Base-by-base conservation (phyloP, 2,797 vertebrate species). In the Mareca strepera region DNA sequence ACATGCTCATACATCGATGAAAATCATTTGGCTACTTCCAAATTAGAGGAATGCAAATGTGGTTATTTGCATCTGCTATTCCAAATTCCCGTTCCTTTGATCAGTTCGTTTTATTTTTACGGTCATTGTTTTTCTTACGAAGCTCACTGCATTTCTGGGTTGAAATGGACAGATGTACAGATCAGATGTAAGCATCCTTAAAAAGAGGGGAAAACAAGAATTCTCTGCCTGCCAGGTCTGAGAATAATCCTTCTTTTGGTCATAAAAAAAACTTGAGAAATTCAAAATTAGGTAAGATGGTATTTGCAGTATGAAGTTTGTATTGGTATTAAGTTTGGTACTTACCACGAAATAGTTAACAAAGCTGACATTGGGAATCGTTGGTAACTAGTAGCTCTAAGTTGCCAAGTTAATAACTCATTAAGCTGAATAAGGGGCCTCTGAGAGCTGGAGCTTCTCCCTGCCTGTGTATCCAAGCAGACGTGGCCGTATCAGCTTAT, bases 381-480 rank as follows among this genome's bases (percentile, higher is more conserved):
- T 79, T 90, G 62, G 79, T 78, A 91, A 80, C 39, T 86, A 26
- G 59, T 86, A 84, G 12, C 31, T 50, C 41, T 92, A 64, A 66
- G 48, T 50, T 87, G 60, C 86, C 60, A 76, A 82, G 59, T 69
- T 89, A 82, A 73, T 87, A 89, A 75, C 58, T 93, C 58, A 35
- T 83, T 72, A 37, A 68, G 81, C 87, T 86, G 81, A 82, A 23
- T 77, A 80, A 82, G 86, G 28, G 44, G 11, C 62, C 70, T 91
- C 56, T 50, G 76, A 81, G 78, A 88, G 44, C 26, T 72, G 25
- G 53, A 83, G 58, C 72, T 89, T 93, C 76, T 87, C 37, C 18
- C 44, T 85, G 59, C 85, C 77, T 50, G 0, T 43, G 13, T 88
- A 62, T 82, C 62, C 66, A 68, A 46, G 66, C 60, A 93, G 87